These are phyloP conservation scores for Lynx canadensis DNA, from an alignment of 2,113 vertebrate genomes.

Conservation along the genomic window DNA sequence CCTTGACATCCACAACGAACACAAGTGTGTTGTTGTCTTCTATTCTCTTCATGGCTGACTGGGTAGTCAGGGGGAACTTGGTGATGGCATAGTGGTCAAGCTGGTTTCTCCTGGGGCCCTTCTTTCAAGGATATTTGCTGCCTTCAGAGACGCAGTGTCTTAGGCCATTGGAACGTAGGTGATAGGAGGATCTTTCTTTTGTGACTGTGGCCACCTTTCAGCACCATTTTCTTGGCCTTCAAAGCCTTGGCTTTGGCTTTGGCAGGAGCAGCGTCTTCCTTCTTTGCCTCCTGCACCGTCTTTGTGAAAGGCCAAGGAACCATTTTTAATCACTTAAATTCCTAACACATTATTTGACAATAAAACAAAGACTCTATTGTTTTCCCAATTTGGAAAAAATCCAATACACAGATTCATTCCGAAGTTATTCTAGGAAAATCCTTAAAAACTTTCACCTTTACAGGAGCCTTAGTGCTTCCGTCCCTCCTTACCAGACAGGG, in stretches of 20 bases:
- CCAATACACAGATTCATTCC: neutral
- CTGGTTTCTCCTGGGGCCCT: neutral
- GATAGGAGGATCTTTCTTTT: neutral
- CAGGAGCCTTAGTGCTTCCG: neutral
- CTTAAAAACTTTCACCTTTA: slow-evolving; percentile 34
- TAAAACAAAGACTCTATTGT: neutral
- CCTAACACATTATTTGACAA: neutral
- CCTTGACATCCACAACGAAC: neutral
- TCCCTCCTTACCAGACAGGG: neutral
- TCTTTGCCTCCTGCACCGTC: neutral
- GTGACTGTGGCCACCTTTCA: neutral
- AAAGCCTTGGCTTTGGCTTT: neutral
- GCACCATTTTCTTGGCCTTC: neutral
- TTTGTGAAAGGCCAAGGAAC: neutral
- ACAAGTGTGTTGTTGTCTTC: neutral
- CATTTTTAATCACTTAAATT: neutral
- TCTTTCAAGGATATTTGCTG: neutral
- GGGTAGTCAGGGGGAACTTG: neutral
- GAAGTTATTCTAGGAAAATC: slow-evolving; percentile 18
- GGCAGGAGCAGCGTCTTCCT: neutral
- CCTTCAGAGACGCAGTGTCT: neutral
- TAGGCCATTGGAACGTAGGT: neutral
- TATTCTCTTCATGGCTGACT: neutral
- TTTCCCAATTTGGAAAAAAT: slow-evolving; percentile 24
- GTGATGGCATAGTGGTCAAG: neutral